Evolutionary conservation across 2,888 invertebrate genomes (phyloP), one percentile per base, ranked within the genome.

Genomic region (Ceramica pisi): DNA sequence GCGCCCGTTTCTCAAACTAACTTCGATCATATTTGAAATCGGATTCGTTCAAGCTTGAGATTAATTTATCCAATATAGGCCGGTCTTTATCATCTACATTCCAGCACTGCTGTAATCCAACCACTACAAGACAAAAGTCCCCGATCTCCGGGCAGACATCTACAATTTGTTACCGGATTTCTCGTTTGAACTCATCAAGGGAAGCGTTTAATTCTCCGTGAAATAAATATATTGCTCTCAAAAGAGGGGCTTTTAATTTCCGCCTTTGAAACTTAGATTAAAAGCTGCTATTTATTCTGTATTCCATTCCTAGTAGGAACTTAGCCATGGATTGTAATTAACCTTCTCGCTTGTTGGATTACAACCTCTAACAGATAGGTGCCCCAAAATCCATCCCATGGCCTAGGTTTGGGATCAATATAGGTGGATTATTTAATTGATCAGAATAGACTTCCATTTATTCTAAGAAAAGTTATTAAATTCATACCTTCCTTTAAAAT

Each of bases 201-300:
- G 9, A 23, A 38, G 10, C 61, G 56, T 62, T 74, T 55, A 74
- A 74, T 74, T 74, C n/a, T 31, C 69, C 44, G 35, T 70, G 66
- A 74, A 81, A 65, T 78, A 78, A 78, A 78, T 81, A 81, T 63
- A 55, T 53, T 59, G 51, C 46, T 68, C 31, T 55, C 56, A 10
- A 68, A 57, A 67, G 44, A 59, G 35, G 35, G 31, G 61, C 46
- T 46, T 80, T 74, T 76, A 76, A 80, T 81, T 80, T 78, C 61
- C 74, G 74, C n/a, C 56, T 48, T 59, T 48, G 55, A 64, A 78
- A 55, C 46, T 60, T 38, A 7, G 38, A 55, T 70, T 65, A 44
- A 14, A 14, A 57, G 19, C 23, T 19, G n/a, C n/a, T 46, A 19
- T 21, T 53, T 48, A 23, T 50, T 67, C 66, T 55, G 19, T 59